phyloP scores from a whole-genome alignment of 1,140 invertebrate species.

The Drosophila kohkoa region DNA sequence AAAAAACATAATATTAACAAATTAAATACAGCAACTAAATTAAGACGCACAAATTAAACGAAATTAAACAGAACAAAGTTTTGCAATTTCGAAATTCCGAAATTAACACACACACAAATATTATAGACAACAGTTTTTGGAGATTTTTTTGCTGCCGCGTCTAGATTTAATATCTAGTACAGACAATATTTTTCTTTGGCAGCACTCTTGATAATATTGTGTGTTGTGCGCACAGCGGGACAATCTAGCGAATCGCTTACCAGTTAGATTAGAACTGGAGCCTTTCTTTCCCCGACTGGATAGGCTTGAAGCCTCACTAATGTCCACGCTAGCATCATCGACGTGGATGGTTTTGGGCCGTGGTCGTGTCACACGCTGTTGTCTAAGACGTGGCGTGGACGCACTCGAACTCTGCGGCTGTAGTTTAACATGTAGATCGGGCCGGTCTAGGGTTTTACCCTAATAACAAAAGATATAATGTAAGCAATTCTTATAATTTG shows the following conservation, averaged over 20 bases:
- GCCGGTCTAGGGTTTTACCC: conserved; percentile 91
- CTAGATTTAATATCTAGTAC: neutral
- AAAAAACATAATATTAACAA: conserved; percentile 74
- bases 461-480: conserved; percentile 59
- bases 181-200: neutral
- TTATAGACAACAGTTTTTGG: neutral
- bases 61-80: conserved; percentile 14
- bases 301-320: conserved; percentile 90
- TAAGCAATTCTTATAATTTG: no score
- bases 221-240: neutral
- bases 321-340: conserved; percentile 90
- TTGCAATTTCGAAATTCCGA: conserved; percentile 42
- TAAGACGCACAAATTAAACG: conserved; percentile 37
- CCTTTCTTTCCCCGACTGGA: conserved; percentile 91
- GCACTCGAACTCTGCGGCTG: conserved; percentile 69
- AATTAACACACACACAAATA: conserved; percentile 44
- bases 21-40: conserved; percentile 45
- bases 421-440: conserved; percentile 87
- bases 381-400: conserved; percentile 87
- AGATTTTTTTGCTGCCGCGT: no score
- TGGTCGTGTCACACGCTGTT: conserved; percentile 87
- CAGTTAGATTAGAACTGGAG: conserved; percentile 92
- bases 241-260: conserved; percentile 84
- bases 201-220: conserved; percentile 6
- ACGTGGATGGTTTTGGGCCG: conserved; percentile 95